Percentiles rank a stretch among this genome's conserved stretches.
Evolutionary conservation across 2,113 vertebrate genomes (phyloP).

Genomic region (Sinocyclocheilus maitianheensis): DNA sequence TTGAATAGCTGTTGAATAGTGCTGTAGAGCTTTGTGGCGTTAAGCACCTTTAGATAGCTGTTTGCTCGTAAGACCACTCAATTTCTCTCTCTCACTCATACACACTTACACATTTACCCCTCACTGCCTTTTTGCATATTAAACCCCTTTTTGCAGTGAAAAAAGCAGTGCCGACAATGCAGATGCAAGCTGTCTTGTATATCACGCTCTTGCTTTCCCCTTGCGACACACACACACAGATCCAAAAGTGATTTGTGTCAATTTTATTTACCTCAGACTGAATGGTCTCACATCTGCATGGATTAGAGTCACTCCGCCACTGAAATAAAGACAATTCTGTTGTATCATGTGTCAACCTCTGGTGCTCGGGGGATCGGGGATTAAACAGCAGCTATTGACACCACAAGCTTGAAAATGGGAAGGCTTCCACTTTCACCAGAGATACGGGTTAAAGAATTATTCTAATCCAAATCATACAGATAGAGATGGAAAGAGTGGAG

Average conservation of each 20-base stretch:
- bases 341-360: constrained; percentile 48
- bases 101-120: constrained; percentile 23
- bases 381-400: constrained; percentile 51
- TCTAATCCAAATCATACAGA: constrained; percentile 50
- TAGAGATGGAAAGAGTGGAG: constrained; percentile 10
- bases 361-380: constrained; percentile 48
- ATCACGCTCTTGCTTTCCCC: constrained; percentile 27
- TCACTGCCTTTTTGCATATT: constrained; percentile 38
- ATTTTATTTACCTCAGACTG: constrained; percentile 53
- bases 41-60: constrained; percentile 44
- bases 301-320: constrained; percentile 26
- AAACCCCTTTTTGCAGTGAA: constrained; percentile 43
- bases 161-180: constrained; percentile 40
- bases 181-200: constrained; percentile 46
- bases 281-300: constrained; percentile 46
- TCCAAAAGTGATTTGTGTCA: constrained; percentile 54
- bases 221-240: background rate
- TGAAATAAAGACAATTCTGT: constrained; percentile 55
- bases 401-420: constrained; percentile 14
- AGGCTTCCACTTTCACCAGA: constrained; percentile 24
- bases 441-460: constrained; percentile 45
- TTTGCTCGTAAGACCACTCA: constrained; percentile 37
- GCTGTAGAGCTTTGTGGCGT: constrained; percentile 35
- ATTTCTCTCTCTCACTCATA: constrained; percentile 20
- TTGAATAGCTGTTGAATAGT: constrained; percentile 41